Conservation (phyloP, 2,113 vertebrate genomes). For the Pleuronectes platessa region DNA sequence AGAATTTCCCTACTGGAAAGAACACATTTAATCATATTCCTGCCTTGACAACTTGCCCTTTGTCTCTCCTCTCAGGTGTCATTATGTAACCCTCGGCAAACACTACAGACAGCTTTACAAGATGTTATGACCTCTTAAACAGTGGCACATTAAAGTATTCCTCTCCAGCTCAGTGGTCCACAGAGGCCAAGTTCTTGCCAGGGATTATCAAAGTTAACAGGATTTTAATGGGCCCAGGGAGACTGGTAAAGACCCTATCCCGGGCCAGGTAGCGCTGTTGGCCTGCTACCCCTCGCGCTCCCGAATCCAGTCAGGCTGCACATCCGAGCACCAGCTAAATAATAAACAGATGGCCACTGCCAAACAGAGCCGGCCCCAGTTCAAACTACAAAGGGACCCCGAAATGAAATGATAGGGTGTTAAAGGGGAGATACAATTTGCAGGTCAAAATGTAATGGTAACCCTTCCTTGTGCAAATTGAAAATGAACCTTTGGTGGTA, state of each 20-base stretch:
- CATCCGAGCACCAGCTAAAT: conserved; percentile 84
- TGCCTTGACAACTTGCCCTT: conserved; percentile 38
- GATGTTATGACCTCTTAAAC: conserved; percentile 75
- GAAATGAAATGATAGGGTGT: conserved; percentile 87
- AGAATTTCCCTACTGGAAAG: background rate
- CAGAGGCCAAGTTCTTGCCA: conserved; percentile 72
- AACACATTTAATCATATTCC: conserved; percentile 51
- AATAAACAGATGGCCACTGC: conserved; percentile 89
- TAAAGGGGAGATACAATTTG: conserved; percentile 87
- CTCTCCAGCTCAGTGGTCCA: conserved; percentile 71
- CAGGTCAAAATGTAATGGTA: conserved; percentile 88
- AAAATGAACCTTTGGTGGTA: conserved; percentile 87
- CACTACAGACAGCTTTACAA: conserved; percentile 65
- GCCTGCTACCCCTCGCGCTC: conserved; percentile 63
- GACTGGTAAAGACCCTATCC: conserved; percentile 69
- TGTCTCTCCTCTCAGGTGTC: conserved; percentile 45
- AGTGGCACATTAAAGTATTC: conserved; percentile 76
- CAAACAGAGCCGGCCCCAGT: conserved; percentile 84
- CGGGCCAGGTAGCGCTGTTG: conserved; percentile 74
- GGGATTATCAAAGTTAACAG: conserved; percentile 82
- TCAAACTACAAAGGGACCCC: conserved; percentile 82
- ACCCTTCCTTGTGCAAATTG: conserved; percentile 87
- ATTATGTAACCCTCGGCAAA: conserved; percentile 52
- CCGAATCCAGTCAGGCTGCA: conserved; percentile 81
- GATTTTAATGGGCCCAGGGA: conserved; percentile 80